Evolutionary conservation across 1,140 invertebrate genomes (phyloP).

Genomic region (Drosophila yakuba): DNA sequence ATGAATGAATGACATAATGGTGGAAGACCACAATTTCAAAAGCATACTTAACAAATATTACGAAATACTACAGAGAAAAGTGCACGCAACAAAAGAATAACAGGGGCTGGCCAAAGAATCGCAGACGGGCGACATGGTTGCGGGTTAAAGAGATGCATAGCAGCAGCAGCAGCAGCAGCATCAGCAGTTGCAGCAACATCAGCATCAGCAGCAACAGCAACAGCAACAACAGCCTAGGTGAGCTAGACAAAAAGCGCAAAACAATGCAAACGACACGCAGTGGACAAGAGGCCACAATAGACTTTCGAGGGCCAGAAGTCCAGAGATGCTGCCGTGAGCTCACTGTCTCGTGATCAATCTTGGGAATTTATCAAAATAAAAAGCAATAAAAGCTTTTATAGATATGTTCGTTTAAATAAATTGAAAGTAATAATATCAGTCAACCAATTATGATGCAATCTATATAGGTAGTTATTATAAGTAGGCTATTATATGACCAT

Average conservation of each 20-base stretch:
- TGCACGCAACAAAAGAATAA: constrained; percentile 81
- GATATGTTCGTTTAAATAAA: too few relatives aligned
- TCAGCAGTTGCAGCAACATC: constrained; percentile 1
- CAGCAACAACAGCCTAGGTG: constrained; percentile 56
- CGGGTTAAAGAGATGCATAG: constrained; percentile 32
- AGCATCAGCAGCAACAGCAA: constrained; percentile 17
- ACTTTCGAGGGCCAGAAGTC: constrained; percentile 19
- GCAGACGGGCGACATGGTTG: constrained; percentile 21
- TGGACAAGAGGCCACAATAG: constrained; percentile 59
- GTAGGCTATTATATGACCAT: too few relatives aligned
- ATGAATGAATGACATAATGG: constrained; percentile 80
- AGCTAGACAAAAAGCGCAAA: constrained; percentile 65
- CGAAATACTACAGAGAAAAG: constrained; percentile 78
- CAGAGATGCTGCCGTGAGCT: constrained; percentile 57
- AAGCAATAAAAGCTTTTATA: neutral
- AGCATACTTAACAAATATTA: constrained; percentile 82
- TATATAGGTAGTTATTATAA: too few relatives aligned
- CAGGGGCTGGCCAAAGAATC: constrained; percentile 53
- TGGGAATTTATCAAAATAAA: neutral
- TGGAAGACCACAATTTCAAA: constrained; percentile 82
- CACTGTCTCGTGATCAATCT: neutral
- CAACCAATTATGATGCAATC: too few relatives aligned
- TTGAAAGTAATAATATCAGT: too few relatives aligned
- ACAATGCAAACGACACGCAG: constrained; percentile 69
- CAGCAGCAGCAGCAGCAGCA: constrained; percentile 12